phyloP scores from a whole-genome alignment of 1,140 invertebrate species.

The Apocrypta bakeri region DNA sequence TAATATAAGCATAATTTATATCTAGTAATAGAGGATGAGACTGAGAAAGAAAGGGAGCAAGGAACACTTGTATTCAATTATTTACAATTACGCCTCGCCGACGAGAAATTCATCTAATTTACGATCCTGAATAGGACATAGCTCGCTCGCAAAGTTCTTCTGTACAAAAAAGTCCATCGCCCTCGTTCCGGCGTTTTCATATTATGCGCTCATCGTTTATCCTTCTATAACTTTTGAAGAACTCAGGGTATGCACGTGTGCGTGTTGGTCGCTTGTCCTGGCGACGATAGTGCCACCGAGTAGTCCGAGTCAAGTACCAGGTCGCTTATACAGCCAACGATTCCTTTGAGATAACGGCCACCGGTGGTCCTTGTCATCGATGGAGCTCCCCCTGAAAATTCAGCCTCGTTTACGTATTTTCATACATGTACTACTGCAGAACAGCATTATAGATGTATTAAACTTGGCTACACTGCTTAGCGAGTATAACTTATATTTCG shows the following conservation, averaged over 20 bases:
- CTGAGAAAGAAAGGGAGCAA: background rate
- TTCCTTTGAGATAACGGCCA: constrained; percentile 81
- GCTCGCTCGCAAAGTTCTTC: background rate
- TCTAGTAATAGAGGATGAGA: no score
- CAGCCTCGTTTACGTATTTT: background rate
- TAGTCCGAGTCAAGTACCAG: constrained; percentile 87
- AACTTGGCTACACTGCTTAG: no score
- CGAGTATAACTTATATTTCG: no score
- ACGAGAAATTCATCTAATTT: constrained; percentile 41
- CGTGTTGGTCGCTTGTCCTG: constrained; percentile 76
- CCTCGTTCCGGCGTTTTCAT: background rate
- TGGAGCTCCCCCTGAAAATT: constrained; percentile 83
- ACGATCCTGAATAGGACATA: background rate
- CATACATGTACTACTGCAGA: no score
- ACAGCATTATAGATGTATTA: no score
- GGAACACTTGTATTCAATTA: background rate
- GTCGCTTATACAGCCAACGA: constrained; percentile 87
- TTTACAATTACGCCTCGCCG: constrained; percentile 32
- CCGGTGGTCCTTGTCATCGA: constrained; percentile 80
- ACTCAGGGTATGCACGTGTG: constrained; percentile 72
- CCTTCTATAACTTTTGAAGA: background rate
- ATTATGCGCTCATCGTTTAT: background rate
- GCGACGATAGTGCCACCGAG: constrained; percentile 77
- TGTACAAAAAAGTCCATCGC: constrained; percentile 7
- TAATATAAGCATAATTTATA: background rate